Evolutionary conservation across 2,888 invertebrate species (phyloP), one percentile per base, ranked within the genome.

Genomic region (Sinohyriopsis cumingii): DNA sequence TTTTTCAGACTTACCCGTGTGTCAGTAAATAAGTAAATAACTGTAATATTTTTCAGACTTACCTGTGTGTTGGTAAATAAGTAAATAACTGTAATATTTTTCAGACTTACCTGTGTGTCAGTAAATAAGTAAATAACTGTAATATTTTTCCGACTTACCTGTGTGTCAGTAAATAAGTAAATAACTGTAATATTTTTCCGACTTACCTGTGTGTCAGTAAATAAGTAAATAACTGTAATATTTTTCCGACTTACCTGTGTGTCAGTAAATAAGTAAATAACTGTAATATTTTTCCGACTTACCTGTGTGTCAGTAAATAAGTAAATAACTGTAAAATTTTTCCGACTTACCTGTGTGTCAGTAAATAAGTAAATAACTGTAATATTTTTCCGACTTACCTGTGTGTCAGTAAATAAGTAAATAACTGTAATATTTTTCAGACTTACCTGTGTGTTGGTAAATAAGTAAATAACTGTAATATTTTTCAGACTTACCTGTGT

Each of bases 41-140:
- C 33, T 33, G 7, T 33, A 33, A 33, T 33, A 33, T 33, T 33
- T 33, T 45, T 45, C 45, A 45, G 45, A 67, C 64, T n/a, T 73
- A 89, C 88, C 87, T 90, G 96, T 1, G 95, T 95, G 87, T 97
- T 97, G 5, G 95, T 95, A 88, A 97, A 94, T 0, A 97, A 92
- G 87, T 7, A 33, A 33, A 33, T 33, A 33, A 33, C 33, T 33
- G 7, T 33, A 33, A 33, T 33, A 33, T 33, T 33, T 33, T 45
- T 45, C 45, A 45, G 45, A 67, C 64, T n/a, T 73, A 89, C 88
- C 87, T 90, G 96, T 1, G 95, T 95, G 87, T 97, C 97, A 5
- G 95, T 95, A 88, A 97, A 94, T 0, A 97, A 92, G 87, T 7
- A 33, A 33, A 33, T 33, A 33, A 33, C 33, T 33, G 7, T 33